phyloP scores from a whole-genome alignment of 2,113 vertebrate species.

The Malurus melanocephalus region DNA sequence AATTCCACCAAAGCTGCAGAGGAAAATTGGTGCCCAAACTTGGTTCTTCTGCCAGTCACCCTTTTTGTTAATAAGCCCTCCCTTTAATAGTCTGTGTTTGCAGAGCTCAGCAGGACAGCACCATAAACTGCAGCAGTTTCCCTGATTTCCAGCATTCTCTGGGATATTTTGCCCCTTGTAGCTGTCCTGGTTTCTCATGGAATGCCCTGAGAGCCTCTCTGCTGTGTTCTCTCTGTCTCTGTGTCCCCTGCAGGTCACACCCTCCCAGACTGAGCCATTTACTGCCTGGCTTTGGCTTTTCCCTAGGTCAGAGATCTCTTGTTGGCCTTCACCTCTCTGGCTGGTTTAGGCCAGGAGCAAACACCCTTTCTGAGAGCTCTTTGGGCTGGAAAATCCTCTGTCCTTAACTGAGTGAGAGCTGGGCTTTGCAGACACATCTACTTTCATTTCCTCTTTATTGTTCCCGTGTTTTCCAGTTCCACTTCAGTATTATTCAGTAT shows the following conservation, averaged over 20 bases:
- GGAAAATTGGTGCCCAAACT: neutral
- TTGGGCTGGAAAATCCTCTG: neutral
- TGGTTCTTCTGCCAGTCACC: neutral
- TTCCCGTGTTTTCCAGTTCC: neutral
- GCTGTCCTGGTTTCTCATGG: neutral
- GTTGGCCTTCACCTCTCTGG: neutral
- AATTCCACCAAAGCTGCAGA: neutral
- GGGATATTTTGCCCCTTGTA: neutral
- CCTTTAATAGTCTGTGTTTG: neutral
- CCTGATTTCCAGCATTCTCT: neutral
- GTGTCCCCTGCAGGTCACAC: neutral
- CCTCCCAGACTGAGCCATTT: fast-evolving
- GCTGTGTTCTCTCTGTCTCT: neutral
- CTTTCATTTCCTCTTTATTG: neutral
- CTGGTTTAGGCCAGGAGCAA: neutral
- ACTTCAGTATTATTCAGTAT: too few species aligned
- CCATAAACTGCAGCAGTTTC: neutral
- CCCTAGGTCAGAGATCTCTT: neutral
- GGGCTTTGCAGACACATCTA: neutral
- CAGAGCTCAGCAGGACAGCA: neutral
- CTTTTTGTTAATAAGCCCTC: neutral
- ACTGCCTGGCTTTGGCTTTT: fast-evolving
- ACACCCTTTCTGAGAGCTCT: neutral
- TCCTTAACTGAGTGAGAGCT: neutral
- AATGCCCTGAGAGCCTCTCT: neutral